Evolutionary conservation across 2,113 vertebrate genomes (phyloP).

Genomic region (Stegastes partitus): DNA sequence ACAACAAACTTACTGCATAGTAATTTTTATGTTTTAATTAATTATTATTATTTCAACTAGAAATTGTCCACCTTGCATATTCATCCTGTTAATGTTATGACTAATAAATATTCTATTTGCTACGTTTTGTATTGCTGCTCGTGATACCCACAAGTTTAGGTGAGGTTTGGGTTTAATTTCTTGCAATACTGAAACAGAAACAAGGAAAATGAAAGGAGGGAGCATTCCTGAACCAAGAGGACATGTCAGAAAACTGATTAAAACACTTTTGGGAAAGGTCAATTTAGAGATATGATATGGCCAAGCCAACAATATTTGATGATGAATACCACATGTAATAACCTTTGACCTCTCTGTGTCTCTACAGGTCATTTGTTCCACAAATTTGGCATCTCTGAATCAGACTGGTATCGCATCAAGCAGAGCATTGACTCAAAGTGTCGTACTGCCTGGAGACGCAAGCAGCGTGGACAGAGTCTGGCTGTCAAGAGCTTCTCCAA

Average conservation of each 20-base stretch:
- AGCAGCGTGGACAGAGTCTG: slow-evolving; percentile 96
- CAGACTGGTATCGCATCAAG: slow-evolving; percentile 99
- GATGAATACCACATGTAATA: not conserved
- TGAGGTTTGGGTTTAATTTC: not conserved
- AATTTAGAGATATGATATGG: not conserved
- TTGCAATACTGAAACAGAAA: not conserved
- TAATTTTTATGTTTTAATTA: not conserved
- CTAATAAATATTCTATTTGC: no score
- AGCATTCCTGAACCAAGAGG: not conserved
- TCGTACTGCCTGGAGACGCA: slow-evolving; percentile 96
- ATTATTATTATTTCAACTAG: not conserved
- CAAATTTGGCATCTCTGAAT: slow-evolving; percentile 95
- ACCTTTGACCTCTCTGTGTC: slow-evolving; percentile 25
- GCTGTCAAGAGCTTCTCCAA: slow-evolving; percentile 98
- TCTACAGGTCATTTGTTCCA: slow-evolving; percentile 94
- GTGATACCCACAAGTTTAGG: no score
- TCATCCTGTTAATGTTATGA: no score
- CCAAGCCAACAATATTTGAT: not conserved
- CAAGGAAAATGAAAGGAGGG: not conserved
- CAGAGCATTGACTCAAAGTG: slow-evolving; percentile 99
- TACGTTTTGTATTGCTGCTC: no score
- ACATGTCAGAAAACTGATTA: not conserved
- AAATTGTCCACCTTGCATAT: not conserved
- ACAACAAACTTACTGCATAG: no score
- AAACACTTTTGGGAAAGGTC: not conserved